Conservation (phyloP, 2,113 vertebrate genomes). For the Oplegnathus fasciatus region DNA sequence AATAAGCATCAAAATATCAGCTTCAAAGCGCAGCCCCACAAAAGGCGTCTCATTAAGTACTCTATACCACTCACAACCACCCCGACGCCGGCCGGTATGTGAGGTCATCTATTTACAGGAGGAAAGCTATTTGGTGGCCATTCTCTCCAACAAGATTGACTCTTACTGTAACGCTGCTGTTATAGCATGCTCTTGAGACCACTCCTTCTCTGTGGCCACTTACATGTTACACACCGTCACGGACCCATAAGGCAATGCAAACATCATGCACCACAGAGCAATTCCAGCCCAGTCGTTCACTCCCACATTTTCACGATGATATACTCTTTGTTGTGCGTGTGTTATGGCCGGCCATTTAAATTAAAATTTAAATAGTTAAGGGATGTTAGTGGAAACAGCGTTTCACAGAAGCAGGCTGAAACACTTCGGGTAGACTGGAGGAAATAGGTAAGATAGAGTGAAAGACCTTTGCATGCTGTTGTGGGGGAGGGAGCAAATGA, state of each 20-base stretch:
- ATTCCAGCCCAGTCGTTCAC: slow-evolving; percentile 55
- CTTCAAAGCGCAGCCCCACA: slow-evolving; percentile 53
- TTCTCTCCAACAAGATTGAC: slow-evolving; percentile 24
- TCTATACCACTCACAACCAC: slow-evolving; percentile 41
- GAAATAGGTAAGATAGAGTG: slow-evolving; percentile 42
- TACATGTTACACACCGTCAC: slow-evolving; percentile 62
- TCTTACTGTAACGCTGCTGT: slow-evolving; percentile 37
- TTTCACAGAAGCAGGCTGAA: slow-evolving; percentile 68
- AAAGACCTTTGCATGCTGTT: slow-evolving; percentile 63
- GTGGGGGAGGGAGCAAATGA: slow-evolving; percentile 24
- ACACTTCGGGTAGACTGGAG: slow-evolving; percentile 58
- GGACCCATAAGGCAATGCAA: slow-evolving; percentile 63
- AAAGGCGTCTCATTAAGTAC: slow-evolving; percentile 47
- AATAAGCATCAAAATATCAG: slow-evolving; percentile 46
- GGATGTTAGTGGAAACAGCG: slow-evolving; percentile 63
- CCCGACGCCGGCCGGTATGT: background rate
- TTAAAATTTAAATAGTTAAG: slow-evolving; percentile 79
- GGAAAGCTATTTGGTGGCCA: slow-evolving; percentile 47
- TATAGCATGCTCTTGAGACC: slow-evolving; percentile 50
- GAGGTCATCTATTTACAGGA: slow-evolving; percentile 52
- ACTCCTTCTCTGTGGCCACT: slow-evolving; percentile 54
- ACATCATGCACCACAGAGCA: slow-evolving; percentile 69
- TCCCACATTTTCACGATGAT: slow-evolving; percentile 64
- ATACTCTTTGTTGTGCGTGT: slow-evolving; percentile 76
- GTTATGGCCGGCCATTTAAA: slow-evolving; percentile 73